Evolutionary conservation across 2,888 invertebrate genomes (phyloP).

Genomic region (Agrotis puta): DNA sequence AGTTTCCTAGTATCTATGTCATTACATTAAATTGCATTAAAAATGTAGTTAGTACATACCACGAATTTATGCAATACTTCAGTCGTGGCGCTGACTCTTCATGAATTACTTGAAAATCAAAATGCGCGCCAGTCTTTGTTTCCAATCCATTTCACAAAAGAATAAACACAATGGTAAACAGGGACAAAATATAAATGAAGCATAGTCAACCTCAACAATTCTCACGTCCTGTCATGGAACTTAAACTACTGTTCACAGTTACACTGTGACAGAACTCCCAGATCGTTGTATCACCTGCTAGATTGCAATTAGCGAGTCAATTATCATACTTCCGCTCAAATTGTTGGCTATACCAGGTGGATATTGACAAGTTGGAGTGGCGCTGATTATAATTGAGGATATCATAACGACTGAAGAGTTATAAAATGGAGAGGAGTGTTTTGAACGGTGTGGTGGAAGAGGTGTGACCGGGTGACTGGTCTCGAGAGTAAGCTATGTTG

Average conservation of each 20-base stretch:
- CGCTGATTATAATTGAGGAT: conserved; percentile 58
- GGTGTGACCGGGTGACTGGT: conserved; percentile 7
- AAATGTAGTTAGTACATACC: too few species aligned
- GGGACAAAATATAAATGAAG: too few species aligned
- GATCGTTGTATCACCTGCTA: conserved; percentile 56
- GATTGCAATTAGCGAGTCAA: conserved; percentile 70
- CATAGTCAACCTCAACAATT: neutral
- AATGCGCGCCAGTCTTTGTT: too few species aligned
- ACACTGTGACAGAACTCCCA: conserved; percentile 20
- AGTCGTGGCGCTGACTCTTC: too few species aligned
- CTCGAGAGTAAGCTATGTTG: neutral
- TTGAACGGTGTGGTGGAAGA: conserved; percentile 9
- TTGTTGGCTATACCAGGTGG: conserved; percentile 46
- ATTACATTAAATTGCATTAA: too few species aligned
- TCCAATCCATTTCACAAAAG: too few species aligned
- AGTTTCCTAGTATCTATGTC: too few species aligned
- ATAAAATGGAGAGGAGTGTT: conserved; percentile 28
- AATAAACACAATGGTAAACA: too few species aligned
- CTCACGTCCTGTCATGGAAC: neutral
- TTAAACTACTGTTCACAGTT: neutral
- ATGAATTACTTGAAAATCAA: too few species aligned
- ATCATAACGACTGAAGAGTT: conserved; percentile 35
- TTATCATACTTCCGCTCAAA: conserved; percentile 70
- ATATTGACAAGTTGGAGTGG: conserved; percentile 60
- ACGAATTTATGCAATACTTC: too few species aligned